phyloP scores from a whole-genome alignment of 1,140 invertebrate species.

The Pollicipes pollicipes region DNA sequence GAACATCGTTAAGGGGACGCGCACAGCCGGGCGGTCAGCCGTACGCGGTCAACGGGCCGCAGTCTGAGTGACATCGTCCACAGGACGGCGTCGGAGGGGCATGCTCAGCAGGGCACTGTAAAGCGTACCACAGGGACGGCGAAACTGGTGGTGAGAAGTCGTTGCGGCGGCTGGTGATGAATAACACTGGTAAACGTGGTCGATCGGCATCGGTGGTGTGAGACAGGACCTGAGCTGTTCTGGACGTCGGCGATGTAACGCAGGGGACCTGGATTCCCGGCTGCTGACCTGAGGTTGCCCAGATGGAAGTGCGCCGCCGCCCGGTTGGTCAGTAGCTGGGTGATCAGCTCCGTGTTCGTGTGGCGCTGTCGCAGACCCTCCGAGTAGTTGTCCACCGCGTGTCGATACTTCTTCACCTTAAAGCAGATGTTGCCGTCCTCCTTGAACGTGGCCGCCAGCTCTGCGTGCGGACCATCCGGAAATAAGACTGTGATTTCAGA shows the following conservation, averaged over 20 bases:
- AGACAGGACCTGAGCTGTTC: conserved; percentile 3
- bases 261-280: conserved; percentile 35
- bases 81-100: too few species aligned
- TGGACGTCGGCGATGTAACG: conserved; percentile 4
- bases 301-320: conserved; percentile 71
- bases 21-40: too few species aligned
- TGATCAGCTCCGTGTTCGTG: conserved; percentile 50
- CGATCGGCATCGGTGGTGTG: too few species aligned
- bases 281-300: conserved; percentile 37
- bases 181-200: too few species aligned
- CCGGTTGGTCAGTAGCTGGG: conserved; percentile 76
- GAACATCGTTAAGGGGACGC: too few species aligned
- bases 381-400: conserved; percentile 70
- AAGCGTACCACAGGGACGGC: too few species aligned
- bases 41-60: too few species aligned
- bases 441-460: conserved; percentile 76
- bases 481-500: too few species aligned
- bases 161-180: too few species aligned
- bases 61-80: too few species aligned
- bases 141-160: too few species aligned
- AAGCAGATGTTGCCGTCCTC: conserved; percentile 94
- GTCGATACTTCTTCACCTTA: conserved; percentile 81
- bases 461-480: conserved; percentile 30
- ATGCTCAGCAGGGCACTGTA: too few species aligned
- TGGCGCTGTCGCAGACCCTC: conserved; percentile 70